Evolutionary conservation across 2,797 vertebrate genomes (phyloP), one percentile per base, ranked within the genome.

Genomic region (Carduelis carduelis): DNA sequence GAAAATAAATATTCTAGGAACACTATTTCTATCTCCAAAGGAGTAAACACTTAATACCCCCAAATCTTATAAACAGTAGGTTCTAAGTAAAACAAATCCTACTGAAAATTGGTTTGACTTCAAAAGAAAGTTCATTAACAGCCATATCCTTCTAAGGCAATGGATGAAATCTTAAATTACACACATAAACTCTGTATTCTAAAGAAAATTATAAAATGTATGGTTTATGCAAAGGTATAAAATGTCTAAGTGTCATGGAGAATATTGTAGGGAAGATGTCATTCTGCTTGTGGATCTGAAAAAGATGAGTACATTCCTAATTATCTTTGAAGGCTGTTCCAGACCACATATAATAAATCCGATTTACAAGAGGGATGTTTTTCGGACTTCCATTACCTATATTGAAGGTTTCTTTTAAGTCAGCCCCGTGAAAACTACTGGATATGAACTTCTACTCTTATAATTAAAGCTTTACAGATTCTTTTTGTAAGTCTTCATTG

Each of bases 1-100:
- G 72, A 78, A 95, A 93, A 87, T 28, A 89, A 87, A 93, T 80
- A 91, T 91, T 96, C 72, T 84, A 80, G 59, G n/a, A 93, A 85
- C 57, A 79, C 28, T 49, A n/a, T 70, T 92, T 87, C 43, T 77
- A 16, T 64, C 65, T 83, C 57, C 23, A 69, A 87, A 80, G n/a
- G 87, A 60, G 12, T 32, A 80, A 85, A 39, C 47, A 87, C 30
- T 55, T 72, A 71, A 72, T 39, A 30, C 5, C 10, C 21, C 6
- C 43, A 81, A 50, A 27, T 76, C 35, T 35, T 83, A 55, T 27
- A 69, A 81, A 87, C 27, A 85, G 10, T 19, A 87, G 44, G 39
- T 71, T 78, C 57, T 63, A 88, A 90, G 50, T 49, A 85, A 83
- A 83, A 47, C 55, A 94, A 92, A 78, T 28, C 46, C 4, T 61